Base-by-base conservation (phyloP, 1,140 invertebrate genomes). In the Proctacanthus coquilletti region DNA sequence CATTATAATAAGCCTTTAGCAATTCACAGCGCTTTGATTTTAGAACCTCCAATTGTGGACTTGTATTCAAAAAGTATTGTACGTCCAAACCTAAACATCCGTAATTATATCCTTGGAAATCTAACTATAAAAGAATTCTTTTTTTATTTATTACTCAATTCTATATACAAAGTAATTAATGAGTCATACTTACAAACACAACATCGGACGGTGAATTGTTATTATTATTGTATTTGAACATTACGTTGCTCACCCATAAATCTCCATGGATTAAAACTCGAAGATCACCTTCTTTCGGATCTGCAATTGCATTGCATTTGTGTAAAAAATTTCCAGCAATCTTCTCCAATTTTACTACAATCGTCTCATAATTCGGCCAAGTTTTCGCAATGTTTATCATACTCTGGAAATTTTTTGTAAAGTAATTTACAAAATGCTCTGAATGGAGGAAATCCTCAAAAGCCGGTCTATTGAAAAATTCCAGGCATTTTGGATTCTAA, bases 221-320 rank as follows among this genome's bases (percentile, higher is more conserved):
- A 36, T 40, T n/a, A 4, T 48, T 53, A 19, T 63, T 39, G 40
- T 68, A 66, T 50, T 63, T 60, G 44, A 67, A 70, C 57, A 70
- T 60, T 42, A 70, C 65, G 41, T 70, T 70, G 42, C 69, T 70
- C 9, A 61, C 60, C 66, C 66, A 70, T 18, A 66, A 65, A 45
- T 70, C 67, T 6, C 68, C 68, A 45, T 70, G 67, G 34, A 61
- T 54, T 11, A 69, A 44, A 0, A 68, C 64, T 0, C 47, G 52
- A 14, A 57, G 37, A 27, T 57, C 54, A 5, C 50, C 49, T 0
- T 44, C 35, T 9, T 17, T 30, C 1, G 47, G 33, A 5, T 46
- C 40, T 0, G 49, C 54, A 11, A 52, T 57, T 5, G 19, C 13
- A 14, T 57, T 46, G 20, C 54, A 48, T 31, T 57, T 55, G 38